These are phyloP conservation scores for Onychostruthus taczanowskii DNA, from an alignment of 2,113 vertebrate species.

Conservation along the genomic window DNA sequence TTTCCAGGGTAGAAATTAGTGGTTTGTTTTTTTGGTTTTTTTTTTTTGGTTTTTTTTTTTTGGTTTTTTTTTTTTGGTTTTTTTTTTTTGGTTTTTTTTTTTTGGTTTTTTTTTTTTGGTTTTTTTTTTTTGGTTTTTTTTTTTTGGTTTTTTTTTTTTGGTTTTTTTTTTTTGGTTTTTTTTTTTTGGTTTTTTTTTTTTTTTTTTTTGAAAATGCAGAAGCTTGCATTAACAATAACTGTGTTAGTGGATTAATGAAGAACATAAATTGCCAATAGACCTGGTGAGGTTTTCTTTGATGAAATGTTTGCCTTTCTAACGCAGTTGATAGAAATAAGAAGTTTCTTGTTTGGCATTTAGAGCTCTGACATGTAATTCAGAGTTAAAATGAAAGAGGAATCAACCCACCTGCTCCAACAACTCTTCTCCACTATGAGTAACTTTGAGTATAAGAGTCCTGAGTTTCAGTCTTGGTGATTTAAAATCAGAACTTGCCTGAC, in stretches of 20 bases:
- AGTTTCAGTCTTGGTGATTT: not conserved
- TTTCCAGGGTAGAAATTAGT: not conserved
- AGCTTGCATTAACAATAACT: not conserved
- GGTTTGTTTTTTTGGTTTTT: not conserved
- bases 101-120: not conserved
- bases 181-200: too few species aligned
- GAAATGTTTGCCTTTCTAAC: not conserved
- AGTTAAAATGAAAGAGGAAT: slow-evolving; percentile 11
- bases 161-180: not conserved
- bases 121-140: too few species aligned
- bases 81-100: not conserved
- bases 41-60: too few species aligned
- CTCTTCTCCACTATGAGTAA: not conserved
- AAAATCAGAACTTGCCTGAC: not conserved
- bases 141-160: too few species aligned
- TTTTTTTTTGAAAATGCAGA: not conserved
- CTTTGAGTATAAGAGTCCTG: not conserved
- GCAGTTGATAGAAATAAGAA: not conserved
- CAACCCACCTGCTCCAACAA: not conserved
- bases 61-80: too few species aligned
- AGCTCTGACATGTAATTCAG: not conserved
- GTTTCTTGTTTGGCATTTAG: not conserved
- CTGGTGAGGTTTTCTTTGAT: not conserved
- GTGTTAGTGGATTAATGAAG: not conserved
- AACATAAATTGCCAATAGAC: not conserved